Base-by-base conservation (phyloP, 2,797 vertebrate species). In the Okamejei kenojei region DNA sequence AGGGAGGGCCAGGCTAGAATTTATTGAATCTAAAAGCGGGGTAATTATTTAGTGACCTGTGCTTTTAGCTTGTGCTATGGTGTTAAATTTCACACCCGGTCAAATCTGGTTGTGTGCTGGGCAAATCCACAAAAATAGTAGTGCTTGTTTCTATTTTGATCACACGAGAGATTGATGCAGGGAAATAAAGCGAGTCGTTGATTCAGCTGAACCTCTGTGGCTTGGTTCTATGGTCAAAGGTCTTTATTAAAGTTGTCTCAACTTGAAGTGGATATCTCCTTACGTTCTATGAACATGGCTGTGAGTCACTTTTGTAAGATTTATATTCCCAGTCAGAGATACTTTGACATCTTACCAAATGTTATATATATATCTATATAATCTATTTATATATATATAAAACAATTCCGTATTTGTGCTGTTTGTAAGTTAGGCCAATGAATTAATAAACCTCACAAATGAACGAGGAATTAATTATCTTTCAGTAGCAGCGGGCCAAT, bases 111-210 rank as follows among this genome's bases (percentile, higher is more conserved):
- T 19, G 61, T 32, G n/a, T 19, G 61, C 84, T 35, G 58, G 32
- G 65, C 61, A 65, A 88, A 65, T 65, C 61, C 32, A 63, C 84
- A 88, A 65, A 88, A 88, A 65, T 88, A 88, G 84, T 88, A 32
- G 77, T 79, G 77, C n/a, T 13, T 79, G 61, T 88, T 54, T 88
- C 84, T 88, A 88, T 88, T 88, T 88, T 32, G 84, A 88, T 86
- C 82, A 86, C 29, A 19, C 6, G 29, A 32, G 77, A 86, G 82
- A 86, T 86, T 63, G 81, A 58, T 29, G 54, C 61, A 63, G 58
- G 58, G 15, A n/a, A 58, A 58, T 58, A 29, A 65, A n/a, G 82
- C 63, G 82, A 13, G 58, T 63, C 5, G n/a, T 88, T 19, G 61
- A 35, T 65, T 88, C 84, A 35, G 84, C 61, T 32, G 84, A 21